These are phyloP conservation scores for Fragum fragum DNA, from an alignment of 2,888 invertebrate species.

Conservation along the genomic window DNA sequence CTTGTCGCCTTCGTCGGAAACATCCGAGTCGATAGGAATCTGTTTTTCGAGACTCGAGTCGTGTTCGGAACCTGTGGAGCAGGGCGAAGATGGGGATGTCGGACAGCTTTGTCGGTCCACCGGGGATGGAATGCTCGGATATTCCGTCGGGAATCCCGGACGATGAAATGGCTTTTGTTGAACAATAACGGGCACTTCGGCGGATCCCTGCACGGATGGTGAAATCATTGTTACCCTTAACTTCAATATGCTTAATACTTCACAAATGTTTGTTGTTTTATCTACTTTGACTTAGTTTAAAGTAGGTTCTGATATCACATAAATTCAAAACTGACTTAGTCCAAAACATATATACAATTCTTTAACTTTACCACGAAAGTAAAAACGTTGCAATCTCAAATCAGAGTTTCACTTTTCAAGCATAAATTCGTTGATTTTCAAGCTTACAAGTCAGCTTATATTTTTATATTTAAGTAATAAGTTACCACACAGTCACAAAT, in stretches of 20 bases:
- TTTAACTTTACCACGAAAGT: too few relatives aligned
- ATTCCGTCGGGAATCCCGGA: constrained; percentile 63
- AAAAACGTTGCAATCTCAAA: too few relatives aligned
- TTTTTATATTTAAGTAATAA: constrained; percentile 12
- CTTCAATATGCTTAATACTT: too few relatives aligned
- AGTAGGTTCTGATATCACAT: too few relatives aligned
- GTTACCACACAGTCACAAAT: constrained; percentile 11
- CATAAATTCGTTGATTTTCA: not conserved
- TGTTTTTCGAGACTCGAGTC: constrained; percentile 63
- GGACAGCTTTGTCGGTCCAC: constrained; percentile 65
- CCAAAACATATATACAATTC: too few relatives aligned
- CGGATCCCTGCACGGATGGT: constrained; percentile 36
- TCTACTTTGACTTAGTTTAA: too few relatives aligned
- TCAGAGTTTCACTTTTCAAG: too few relatives aligned
- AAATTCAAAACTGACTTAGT: too few relatives aligned
- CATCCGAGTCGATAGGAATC: constrained; percentile 61
- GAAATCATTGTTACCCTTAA: constrained; percentile 48
- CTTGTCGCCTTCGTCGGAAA: constrained; percentile 60
- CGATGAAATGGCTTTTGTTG: constrained; percentile 65
- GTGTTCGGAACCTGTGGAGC: constrained; percentile 63
- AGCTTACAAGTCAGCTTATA: not conserved
- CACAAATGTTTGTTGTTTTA: too few relatives aligned
- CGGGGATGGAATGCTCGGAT: constrained; percentile 60
- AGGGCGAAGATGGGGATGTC: constrained; percentile 63
- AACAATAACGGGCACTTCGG: constrained; percentile 45